Base-by-base conservation (phyloP, 2,888 invertebrate species). In the Epinotia nisella region DNA sequence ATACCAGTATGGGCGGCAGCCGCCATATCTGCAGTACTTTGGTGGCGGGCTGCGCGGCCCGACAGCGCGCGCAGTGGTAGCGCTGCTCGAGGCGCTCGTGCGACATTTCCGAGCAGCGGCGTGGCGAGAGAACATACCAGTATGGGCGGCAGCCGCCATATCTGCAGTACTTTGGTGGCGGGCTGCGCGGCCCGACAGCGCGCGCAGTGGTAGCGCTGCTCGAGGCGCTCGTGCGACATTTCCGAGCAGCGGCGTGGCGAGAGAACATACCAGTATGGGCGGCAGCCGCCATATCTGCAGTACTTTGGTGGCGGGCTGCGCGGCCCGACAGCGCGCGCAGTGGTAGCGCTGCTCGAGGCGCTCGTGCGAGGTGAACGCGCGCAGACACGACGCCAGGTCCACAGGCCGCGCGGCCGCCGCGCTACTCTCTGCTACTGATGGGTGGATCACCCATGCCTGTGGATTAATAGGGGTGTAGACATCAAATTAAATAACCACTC, bases 281-380 rank as follows among this genome's bases (percentile, higher is more conserved):
- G 98, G 98, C 79, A 98, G 90, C 79, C 97, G 95, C 98, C 98
- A 98, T 67, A 98, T 97, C 89, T 98, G 98, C 84, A 98, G 94
- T 86, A 97, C 98, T 91, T 98, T 98, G 78, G 96, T 96, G 70
- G 98, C 98, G 69, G 97, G 96, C 85, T 97, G 97, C 83, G 96
- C 96, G 80, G 96, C 94, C 83, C 96, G 96, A 90, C 98, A 98
- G 82, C 95, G 95, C 73, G 96, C 95, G 92, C 98, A 98, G 87
- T 96, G 97, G 92, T 98, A 98, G 86, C 96, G 96, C 85, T 97
- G 96, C 85, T 98, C 97, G 69, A 98, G 92, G 58, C 96, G 95
- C 91, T 98, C 98, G 85, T 97, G 96, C 67, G 96, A 95, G 4
- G 98, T 98, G 93, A 98, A 98, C 45, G 98, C 97, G 81, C 96